Evolutionary conservation across 2,888 invertebrate genomes (phyloP).

Genomic region (Drosophila falleni): DNA sequence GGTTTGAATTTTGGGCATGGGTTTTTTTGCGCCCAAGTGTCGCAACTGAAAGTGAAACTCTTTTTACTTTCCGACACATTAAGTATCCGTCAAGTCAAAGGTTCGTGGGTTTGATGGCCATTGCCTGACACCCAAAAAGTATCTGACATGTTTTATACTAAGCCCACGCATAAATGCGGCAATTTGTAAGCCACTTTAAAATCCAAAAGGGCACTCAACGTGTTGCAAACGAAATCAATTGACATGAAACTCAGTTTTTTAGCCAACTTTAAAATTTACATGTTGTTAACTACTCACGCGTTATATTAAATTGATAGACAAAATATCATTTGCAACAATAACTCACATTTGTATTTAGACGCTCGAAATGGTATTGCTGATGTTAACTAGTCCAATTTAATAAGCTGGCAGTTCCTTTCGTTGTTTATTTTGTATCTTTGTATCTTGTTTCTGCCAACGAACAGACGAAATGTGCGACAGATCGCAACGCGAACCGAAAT

Average conservation of each 20-base stretch:
- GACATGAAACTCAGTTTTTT: slow-evolving; percentile 2
- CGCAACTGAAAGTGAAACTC: slow-evolving; percentile 79
- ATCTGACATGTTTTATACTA: slow-evolving; percentile 8
- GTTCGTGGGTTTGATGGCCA: slow-evolving; percentile 48
- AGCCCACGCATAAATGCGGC: slow-evolving; percentile 40
- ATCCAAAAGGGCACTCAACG: slow-evolving; percentile 7
- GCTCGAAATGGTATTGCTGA: slow-evolving; percentile 8
- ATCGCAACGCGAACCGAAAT: slow-evolving; percentile 84
- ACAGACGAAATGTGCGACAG: slow-evolving; percentile 77
- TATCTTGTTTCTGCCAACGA: slow-evolving; percentile 41
- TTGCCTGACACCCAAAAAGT: slow-evolving; percentile 25
- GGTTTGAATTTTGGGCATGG: slow-evolving; percentile 2
- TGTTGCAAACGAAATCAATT: slow-evolving; percentile 10
- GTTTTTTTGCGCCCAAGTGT: slow-evolving; percentile 54
- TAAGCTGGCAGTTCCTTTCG: slow-evolving; percentile 28
- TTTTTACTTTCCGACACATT: slow-evolving; percentile 61
- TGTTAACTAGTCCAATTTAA: slow-evolving; percentile 23
- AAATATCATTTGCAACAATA: not conserved
- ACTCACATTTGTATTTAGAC: slow-evolving; percentile 44
- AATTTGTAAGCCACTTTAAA: slow-evolving; percentile 3
- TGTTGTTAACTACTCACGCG: not conserved
- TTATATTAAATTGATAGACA: not conserved
- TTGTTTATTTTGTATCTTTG: slow-evolving; percentile 33
- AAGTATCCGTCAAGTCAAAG: slow-evolving; percentile 38
- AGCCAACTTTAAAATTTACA: not conserved